Percentiles rank a stretch among this genome's conserved stretches.
Conservation (phyloP, 2,113 vertebrate species). For the Mus spicilegus region DNA sequence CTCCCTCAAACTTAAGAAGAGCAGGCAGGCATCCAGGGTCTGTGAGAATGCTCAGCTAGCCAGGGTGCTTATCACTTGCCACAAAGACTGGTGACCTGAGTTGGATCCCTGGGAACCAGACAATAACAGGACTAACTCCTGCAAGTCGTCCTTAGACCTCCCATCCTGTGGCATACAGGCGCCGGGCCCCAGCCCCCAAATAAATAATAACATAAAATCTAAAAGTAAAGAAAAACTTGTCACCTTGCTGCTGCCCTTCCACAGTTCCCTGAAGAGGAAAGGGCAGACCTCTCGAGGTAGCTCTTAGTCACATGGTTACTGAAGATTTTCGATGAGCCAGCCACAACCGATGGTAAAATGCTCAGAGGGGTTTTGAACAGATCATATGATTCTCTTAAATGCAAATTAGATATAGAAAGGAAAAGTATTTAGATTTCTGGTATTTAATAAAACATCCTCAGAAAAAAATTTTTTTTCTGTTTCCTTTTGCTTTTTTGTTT, state of each 20-base stretch:
- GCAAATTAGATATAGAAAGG: background rate
- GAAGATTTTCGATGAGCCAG: background rate
- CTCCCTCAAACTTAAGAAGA: background rate
- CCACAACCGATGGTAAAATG: background rate
- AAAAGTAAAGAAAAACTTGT: background rate
- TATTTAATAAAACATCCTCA: background rate
- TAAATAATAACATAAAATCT: background rate
- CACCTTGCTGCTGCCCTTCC: background rate
- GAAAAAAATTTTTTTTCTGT: background rate
- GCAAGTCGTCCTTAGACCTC: background rate
- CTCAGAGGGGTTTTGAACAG: background rate
- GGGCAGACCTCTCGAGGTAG: background rate
- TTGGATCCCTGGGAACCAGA: background rate
- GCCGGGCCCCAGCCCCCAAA: background rate
- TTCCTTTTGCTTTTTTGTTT: background rate
- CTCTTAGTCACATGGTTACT: background rate
- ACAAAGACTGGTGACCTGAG: background rate
- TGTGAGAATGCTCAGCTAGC: background rate
- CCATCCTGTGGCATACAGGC: background rate
- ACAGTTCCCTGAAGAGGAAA: background rate
- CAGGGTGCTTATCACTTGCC: background rate
- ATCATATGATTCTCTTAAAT: background rate
- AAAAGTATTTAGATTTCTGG: background rate
- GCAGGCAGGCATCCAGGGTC: background rate
- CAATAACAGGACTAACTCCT: background rate